Evolutionary conservation across 2,797 vertebrate genomes (phyloP).

Genomic region (Takifugu rubripes): DNA sequence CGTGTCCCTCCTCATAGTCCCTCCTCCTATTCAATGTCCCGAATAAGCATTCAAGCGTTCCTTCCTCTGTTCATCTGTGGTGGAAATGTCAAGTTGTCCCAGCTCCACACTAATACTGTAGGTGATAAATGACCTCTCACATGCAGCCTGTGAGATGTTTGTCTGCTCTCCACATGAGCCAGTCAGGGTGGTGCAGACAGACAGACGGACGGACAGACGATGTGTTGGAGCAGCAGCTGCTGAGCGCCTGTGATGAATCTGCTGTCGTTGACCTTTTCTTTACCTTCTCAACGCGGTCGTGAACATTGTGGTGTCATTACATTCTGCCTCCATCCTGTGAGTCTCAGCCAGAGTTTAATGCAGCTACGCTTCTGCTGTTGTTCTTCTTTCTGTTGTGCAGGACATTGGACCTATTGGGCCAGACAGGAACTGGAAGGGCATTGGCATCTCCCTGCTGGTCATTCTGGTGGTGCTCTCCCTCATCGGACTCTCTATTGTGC

Average conservation of each 20-base stretch:
- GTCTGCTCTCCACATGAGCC: constrained; percentile 53
- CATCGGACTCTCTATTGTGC: constrained; percentile 73
- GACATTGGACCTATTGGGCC: constrained; percentile 53
- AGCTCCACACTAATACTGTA: constrained; percentile 33
- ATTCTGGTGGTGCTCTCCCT: constrained; percentile 69
- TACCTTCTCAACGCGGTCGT: too few relatives aligned
- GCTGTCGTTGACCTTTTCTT: too few relatives aligned
- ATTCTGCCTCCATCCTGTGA: too few relatives aligned
- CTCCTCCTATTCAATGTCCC: constrained; percentile 57
- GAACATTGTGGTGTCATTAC: too few relatives aligned
- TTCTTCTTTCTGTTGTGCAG: constrained; percentile 40
- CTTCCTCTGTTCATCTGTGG: constrained; percentile 44
- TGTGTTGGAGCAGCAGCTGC: too few relatives aligned
- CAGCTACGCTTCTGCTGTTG: neutral
- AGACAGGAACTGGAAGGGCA: constrained; percentile 78
- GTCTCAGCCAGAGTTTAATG: neutral
- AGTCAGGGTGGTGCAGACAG: constrained; percentile 5
- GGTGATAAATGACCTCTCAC: constrained; percentile 52
- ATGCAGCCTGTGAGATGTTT: constrained; percentile 58
- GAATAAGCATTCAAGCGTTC: constrained; percentile 52
- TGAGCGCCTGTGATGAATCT: too few relatives aligned
- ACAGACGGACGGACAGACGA: too few relatives aligned
- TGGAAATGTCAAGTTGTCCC: constrained; percentile 60
- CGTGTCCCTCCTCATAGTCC: constrained; percentile 25
- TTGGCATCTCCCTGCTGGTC: constrained; percentile 76